Conservation (phyloP, 2,888 invertebrate species). For the Alloplasta piceator region DNA sequence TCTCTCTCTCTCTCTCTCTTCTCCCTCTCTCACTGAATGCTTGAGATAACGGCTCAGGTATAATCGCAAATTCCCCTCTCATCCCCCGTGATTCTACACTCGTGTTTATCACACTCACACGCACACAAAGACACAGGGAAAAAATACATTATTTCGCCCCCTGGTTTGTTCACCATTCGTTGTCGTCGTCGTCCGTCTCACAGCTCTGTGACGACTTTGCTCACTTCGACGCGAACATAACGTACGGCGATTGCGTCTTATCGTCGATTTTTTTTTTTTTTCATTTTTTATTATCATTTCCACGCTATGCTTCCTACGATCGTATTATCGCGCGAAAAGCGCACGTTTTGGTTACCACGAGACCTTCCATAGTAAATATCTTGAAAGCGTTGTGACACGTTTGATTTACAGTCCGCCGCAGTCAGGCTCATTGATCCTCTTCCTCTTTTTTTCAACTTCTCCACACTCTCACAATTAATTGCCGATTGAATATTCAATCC, state of each 20-base stretch:
- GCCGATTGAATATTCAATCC: not conserved
- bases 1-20: slow-evolving; percentile 26
- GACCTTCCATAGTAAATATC: slow-evolving; percentile 24
- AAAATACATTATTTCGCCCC: slow-evolving; percentile 19
- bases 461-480: not conserved
- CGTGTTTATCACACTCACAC: not conserved
- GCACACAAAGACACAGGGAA: not conserved
- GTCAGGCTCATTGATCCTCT: slow-evolving; percentile 10
- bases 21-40: slow-evolving; percentile 30
- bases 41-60: slow-evolving; percentile 54
- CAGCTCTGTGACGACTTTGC: slow-evolving; percentile 35
- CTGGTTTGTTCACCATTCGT: slow-evolving; percentile 38
- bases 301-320: not conserved
- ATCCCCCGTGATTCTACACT: not conserved
- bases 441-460: not conserved
- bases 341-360: slow-evolving; percentile 48
- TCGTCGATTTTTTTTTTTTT: not conserved
- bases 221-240: slow-evolving; percentile 30
- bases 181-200: slow-evolving; percentile 1
- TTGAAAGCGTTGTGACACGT: not conserved
- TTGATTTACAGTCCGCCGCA: slow-evolving; percentile 21
- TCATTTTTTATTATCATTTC: slow-evolving; percentile 4
- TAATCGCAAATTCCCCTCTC: slow-evolving; percentile 45
- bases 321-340: slow-evolving; percentile 5
- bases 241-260: slow-evolving; percentile 33